Evolutionary conservation across 2,797 vertebrate species (phyloP), one percentile per base, ranked within the genome.

Genomic region (Harpagifer antarcticus): DNA sequence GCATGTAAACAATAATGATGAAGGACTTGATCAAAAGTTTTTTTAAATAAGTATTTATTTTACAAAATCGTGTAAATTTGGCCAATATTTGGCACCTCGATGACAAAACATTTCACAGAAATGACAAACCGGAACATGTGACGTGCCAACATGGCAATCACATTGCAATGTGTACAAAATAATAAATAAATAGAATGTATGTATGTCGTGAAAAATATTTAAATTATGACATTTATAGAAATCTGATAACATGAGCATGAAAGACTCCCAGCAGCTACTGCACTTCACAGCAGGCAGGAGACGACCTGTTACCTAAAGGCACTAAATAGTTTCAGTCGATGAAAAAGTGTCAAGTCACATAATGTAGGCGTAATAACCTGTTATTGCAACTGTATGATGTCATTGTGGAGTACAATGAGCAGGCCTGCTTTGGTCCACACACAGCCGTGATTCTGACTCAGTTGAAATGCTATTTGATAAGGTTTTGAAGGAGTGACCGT

Each of bases 121-220:
- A 99, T 94, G 85, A 86, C 66, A 75, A 93, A 93, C 91, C 72
- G 71, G 86, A 88, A 92, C 76, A 90, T 79, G 90, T 82, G 90
- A 95, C 90, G 89, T 95, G 95, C 97, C 97, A 98, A 97, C 96
- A 93, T 98, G 97, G 96, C 94, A 96, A 40, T 92, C 85, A 69
- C 87, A 92, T 81, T 72, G 80, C 90, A 94, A 92, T 3, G 93
- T 95, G 94, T 27, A 93, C 93, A 94, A 94, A 96, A 27, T 9
- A 80, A 76, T 94, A 94, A 97, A 96, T 93, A 97, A 96, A 97
- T 94, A 88, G 90, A 94, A 94, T 91, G 59, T 74, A 86, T 88
- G 47, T 44, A 66, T 74, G 61, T 40, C 44, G 73, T 65, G 58
- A 64, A 16, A 60, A 63, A 49, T 83, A 63, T 47, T 86, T 88